A percentile compares a stretch with the other conserved stretches of the same genome.
These are phyloP conservation scores for Phrynocephalus guinanensis DNA, from an alignment of 2,797 vertebrate species.

Conservation along the genomic window DNA sequence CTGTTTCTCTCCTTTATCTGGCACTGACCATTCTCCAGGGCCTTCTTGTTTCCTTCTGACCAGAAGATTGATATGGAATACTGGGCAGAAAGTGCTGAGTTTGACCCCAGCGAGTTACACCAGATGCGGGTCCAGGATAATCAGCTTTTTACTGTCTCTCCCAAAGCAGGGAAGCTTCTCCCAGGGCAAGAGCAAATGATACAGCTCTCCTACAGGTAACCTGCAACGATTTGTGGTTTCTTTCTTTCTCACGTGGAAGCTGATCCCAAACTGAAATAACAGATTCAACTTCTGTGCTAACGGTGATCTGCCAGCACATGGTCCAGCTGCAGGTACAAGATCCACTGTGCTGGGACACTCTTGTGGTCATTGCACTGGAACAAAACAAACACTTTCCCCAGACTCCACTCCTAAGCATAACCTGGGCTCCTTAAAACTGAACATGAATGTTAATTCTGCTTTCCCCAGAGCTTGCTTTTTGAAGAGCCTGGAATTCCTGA, in stretches of 20 bases:
- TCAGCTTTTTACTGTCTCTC: slow-evolving; percentile 84
- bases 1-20: not conserved
- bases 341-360: not conserved
- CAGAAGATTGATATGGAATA: slow-evolving; percentile 87
- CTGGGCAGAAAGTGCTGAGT: slow-evolving; percentile 86
- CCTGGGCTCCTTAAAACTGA: not conserved
- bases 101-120: slow-evolving; percentile 81
- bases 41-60: slow-evolving; percentile 91
- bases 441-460: not conserved
- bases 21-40: slow-evolving; percentile 76
- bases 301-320: not conserved
- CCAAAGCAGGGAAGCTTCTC: slow-evolving; percentile 84
- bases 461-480: not conserved
- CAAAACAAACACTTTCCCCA: not conserved
- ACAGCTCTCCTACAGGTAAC: slow-evolving; percentile 88
- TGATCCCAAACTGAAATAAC: not conserved
- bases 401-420: not conserved
- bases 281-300: not conserved
- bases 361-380: not conserved
- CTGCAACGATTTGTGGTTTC: slow-evolving; percentile 2
- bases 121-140: slow-evolving; percentile 90
- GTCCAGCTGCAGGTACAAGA: not conserved
- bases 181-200: slow-evolving; percentile 86
- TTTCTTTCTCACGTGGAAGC: not conserved
- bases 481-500: not conserved